Evolutionary conservation across 2,888 invertebrate species (phyloP).

Genomic region (Drosophila tripunctata): DNA sequence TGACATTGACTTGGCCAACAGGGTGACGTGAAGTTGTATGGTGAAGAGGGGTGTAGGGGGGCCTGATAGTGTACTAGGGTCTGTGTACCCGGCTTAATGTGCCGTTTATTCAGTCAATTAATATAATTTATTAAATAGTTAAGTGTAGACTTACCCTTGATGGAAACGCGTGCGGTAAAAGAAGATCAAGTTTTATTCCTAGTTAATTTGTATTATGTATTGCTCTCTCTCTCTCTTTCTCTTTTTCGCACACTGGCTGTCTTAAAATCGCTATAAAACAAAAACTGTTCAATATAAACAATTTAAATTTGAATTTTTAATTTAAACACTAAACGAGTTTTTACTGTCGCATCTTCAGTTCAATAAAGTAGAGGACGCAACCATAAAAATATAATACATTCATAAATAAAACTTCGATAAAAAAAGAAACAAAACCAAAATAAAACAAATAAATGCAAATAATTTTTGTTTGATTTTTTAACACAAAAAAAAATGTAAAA

Average conservation of each 20-base stretch:
- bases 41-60: background rate
- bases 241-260: background rate
- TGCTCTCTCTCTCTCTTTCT: slow-evolving; percentile 2
- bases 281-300: slow-evolving; percentile 32
- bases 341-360: slow-evolving; percentile 19
- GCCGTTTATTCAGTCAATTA: slow-evolving; percentile 10
- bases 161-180: slow-evolving; percentile 50
- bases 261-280: slow-evolving; percentile 13
- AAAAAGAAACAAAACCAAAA: slow-evolving; percentile 4
- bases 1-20: slow-evolving; percentile 43
- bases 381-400: slow-evolving; percentile 30
- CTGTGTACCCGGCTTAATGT: slow-evolving; percentile 11
- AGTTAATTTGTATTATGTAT: slow-evolving; percentile 8
- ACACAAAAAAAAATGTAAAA: slow-evolving; percentile 4
- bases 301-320: slow-evolving; percentile 11
- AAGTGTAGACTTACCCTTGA: slow-evolving; percentile 48
- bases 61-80: background rate
- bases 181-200: slow-evolving; percentile 53
- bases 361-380: background rate
- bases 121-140: background rate
- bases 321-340: slow-evolving; percentile 22
- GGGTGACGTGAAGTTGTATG: background rate
- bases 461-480: slow-evolving; percentile 23
- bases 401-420: slow-evolving; percentile 31
- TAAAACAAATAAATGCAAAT: slow-evolving; percentile 6